Percentiles rank a stretch among this genome's conserved stretches.
Conservation (phyloP, 1,140 invertebrate genomes). For the Brachionus calyciflorus region DNA sequence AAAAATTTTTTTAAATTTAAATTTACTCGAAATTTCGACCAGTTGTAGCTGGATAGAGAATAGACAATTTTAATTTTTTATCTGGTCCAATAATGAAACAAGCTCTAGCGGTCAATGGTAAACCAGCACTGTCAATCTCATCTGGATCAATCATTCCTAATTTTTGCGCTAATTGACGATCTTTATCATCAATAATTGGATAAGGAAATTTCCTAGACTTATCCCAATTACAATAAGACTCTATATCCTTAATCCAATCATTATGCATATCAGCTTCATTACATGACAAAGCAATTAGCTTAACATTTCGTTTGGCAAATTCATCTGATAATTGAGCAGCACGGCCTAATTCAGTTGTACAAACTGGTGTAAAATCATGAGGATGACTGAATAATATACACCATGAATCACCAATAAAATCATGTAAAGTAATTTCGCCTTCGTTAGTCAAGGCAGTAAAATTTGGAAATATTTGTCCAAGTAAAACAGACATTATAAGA, state of each 20-base stretch:
- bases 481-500: too few species aligned
- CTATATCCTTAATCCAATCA: constrained; percentile 67
- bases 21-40: constrained; percentile 86
- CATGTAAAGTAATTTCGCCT: constrained; percentile 73
- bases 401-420: constrained; percentile 70
- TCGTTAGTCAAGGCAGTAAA: constrained; percentile 72
- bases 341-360: constrained; percentile 82
- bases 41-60: constrained; percentile 84
- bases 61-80: constrained; percentile 78
- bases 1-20: background rate
- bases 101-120: constrained; percentile 76
- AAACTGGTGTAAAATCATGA: constrained; percentile 87
- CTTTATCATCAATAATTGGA: constrained; percentile 77
- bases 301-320: constrained; percentile 79
- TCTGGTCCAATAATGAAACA: constrained; percentile 81
- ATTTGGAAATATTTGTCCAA: constrained; percentile 73
- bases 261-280: constrained; percentile 77
- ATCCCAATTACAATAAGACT: constrained; percentile 47
- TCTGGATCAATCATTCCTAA: constrained; percentile 84
- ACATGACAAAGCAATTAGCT: constrained; percentile 86
- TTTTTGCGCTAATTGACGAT: constrained; percentile 71
- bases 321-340: constrained; percentile 72
- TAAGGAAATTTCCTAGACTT: constrained; percentile 50
- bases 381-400: constrained; percentile 70
- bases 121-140: constrained; percentile 73